Evolutionary conservation across 2,888 invertebrate genomes (phyloP).

Genomic region (Conchocele bisecta): DNA sequence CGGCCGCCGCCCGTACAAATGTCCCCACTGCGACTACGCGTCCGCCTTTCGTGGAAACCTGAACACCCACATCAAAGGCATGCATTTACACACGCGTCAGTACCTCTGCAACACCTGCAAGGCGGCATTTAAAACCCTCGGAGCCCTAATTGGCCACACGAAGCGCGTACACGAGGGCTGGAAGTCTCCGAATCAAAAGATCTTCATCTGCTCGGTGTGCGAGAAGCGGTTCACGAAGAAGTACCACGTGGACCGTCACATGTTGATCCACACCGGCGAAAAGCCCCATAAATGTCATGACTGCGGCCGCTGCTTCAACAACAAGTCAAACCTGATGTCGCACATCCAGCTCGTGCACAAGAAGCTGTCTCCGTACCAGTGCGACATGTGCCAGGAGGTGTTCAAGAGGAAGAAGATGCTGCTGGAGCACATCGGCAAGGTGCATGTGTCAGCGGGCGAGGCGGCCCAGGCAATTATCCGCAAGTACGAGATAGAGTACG

Average conservation of each 20-base stretch:
- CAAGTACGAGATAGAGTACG: slow-evolving; percentile 72
- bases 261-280: slow-evolving; percentile 79
- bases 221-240: slow-evolving; percentile 80
- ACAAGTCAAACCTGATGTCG: slow-evolving; percentile 80
- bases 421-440: slow-evolving; percentile 76
- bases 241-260: slow-evolving; percentile 79
- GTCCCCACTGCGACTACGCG: slow-evolving; percentile 79
- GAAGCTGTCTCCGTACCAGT: slow-evolving; percentile 77
- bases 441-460: slow-evolving; percentile 76
- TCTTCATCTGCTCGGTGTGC: slow-evolving; percentile 80
- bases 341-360: slow-evolving; percentile 79
- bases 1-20: slow-evolving; percentile 79
- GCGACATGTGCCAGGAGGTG: slow-evolving; percentile 79
- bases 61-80: slow-evolving; percentile 80
- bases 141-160: slow-evolving; percentile 80
- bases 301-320: slow-evolving; percentile 79
- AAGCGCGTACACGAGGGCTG: slow-evolving; percentile 79
- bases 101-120: slow-evolving; percentile 79
- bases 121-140: slow-evolving; percentile 79
- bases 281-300: slow-evolving; percentile 79
- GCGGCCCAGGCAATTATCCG: slow-evolving; percentile 76
- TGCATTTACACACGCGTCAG: slow-evolving; percentile 78
- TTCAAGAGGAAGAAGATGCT: slow-evolving; percentile 78
- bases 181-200: slow-evolving; percentile 80
- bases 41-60: slow-evolving; percentile 79